Evolutionary conservation across 2,113 vertebrate species (phyloP), one percentile per base, ranked within the genome.

Genomic region (Peromyscus polionotus): DNA sequence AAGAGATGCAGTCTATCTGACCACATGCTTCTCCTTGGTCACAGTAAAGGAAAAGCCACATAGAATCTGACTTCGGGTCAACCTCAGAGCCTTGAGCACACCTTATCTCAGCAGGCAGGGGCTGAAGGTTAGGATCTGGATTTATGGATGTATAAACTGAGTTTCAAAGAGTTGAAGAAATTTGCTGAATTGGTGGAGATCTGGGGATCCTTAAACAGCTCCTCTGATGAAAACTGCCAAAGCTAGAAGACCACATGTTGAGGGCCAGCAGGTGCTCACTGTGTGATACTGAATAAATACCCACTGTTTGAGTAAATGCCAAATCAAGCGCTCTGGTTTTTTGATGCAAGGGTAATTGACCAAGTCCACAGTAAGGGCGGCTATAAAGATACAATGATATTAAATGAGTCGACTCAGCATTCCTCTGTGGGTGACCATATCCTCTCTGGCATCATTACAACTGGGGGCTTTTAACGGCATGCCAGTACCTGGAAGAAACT

Each of bases 91-190:
- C 7, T 48, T 77, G 51, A 79, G 36, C 6, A 72, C 26, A 5
- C 5, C 19, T 92, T 87, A 87, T 77, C 45, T 86, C 28, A 86
- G 36, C 22, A 79, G 36, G 4, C n/a, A n/a, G 70, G 5, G 12
- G 6, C 24, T 65, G 51, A 5, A 2, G 75, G 54, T 68, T 79
- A 36, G 67, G 24, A 72, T n/a, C 7, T 31, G 19, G 70, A 80
- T 84, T 90, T 96, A 80, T 39, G 65, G 31, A 81, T 70, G 4
- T 39, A 9, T 75, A 61, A 95, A 93, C 20, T 39, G 68, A 79
- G 39, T 79, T 72, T 85, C 19, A 81, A 26, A 84, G n/a, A 72
- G 48, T 84, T 97, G 45, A 84, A 48, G 36, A 96, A 95, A 89
- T 61, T 33, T 42, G 13, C 51, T 36, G 42, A 83, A 22, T 84